phyloP scores from a whole-genome alignment of 2,888 invertebrate species.

The Hypena proboscidalis region DNA sequence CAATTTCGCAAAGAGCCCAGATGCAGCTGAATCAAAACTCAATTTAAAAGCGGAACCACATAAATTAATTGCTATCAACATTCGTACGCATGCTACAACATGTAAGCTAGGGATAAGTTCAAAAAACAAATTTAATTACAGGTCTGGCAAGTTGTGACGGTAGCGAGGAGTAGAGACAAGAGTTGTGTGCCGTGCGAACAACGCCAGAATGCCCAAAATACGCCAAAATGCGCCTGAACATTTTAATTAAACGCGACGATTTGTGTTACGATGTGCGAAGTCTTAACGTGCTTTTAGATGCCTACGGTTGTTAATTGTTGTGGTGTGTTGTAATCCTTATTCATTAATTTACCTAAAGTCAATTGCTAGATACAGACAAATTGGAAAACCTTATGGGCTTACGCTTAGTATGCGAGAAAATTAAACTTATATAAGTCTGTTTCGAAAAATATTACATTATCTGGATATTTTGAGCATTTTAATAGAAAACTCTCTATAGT shows the following conservation, averaged over 20 bases:
- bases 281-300: constrained; percentile 8
- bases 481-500: no score
- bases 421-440: no score
- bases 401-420: no score
- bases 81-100: neutral
- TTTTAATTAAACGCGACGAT: constrained; percentile 30
- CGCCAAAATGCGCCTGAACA: no score
- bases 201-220: no score
- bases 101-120: constrained; percentile 2
- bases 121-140: constrained; percentile 33
- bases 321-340: no score
- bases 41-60: constrained; percentile 1
- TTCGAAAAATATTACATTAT: no score
- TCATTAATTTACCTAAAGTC: no score
- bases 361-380: no score
- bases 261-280: constrained; percentile 1
- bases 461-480: no score
- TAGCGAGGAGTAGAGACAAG: constrained; percentile 7
- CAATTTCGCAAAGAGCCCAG: no score
- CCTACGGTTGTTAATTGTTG: neutral
- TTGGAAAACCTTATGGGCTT: no score
- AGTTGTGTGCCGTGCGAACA: constrained; percentile 10
- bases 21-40: neutral
- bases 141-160: constrained; percentile 8
- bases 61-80: neutral